Base-by-base conservation (phyloP, 2,888 invertebrate species). In the Drosophila quinaria region DNA sequence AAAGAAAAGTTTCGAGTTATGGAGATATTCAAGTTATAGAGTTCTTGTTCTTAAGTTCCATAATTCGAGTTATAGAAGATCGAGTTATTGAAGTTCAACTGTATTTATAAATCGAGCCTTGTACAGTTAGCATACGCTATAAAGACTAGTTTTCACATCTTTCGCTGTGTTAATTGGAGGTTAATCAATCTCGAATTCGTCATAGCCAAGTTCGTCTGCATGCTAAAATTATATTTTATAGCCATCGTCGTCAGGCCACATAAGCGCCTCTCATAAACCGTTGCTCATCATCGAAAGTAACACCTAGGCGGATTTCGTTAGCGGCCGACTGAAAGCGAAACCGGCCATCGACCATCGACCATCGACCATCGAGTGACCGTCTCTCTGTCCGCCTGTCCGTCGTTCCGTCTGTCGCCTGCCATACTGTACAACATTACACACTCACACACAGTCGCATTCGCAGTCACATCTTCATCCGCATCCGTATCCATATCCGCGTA, bases 221-320 rank as follows among this genome's bases (percentile, higher is more conserved):
- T 13, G 11, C 15, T 22, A 9, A 50, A 22, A 10, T n/a, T 5
- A 19, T 35, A 39, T 39, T 9, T 25, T 46, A n/a, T 8, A 29
- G 29, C 1, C n/a, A 17, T n/a, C 37, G 19, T n/a, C 37, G 6
- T 22, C 13, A 22, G 37, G 33, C 37, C 52, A 52, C 41, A 44
- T 63, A 39, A 56, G 63, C 58, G 59, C 59, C 41, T 49, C 19
- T 37, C 63, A 64, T 64, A 55, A 62, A 62, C 62, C 46, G 55
- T 55, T 62, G 44, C 63, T 58, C 49, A 56, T 39, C 58, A 56
- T 17, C 65, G 52, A 72, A 68, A 68, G 68, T 70, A 41, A 51
- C 60, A 51, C 49, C 54, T 55, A 49, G 35, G 62, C 59, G 47
- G 68, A 66, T 63, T 60, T 46, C 41, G 42, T 47, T 35, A 22